A percentile compares a stretch with the other conserved stretches of the same genome.
phyloP scores from a whole-genome alignment of 2,888 invertebrate genomes.

The Sinodicranocentrus sp. region DNA sequence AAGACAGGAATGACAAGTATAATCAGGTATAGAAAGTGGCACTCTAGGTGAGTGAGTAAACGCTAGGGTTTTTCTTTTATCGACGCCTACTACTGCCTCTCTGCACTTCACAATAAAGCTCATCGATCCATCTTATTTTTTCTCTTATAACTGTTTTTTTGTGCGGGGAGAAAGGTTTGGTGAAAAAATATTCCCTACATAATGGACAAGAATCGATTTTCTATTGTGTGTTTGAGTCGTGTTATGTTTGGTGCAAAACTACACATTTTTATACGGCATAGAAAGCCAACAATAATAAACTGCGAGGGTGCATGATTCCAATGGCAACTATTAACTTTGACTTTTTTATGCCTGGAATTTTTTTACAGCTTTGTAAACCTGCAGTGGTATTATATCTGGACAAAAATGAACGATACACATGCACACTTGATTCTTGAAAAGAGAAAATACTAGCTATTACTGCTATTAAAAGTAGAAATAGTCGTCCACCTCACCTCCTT shows the following conservation, averaged over 20 bases:
- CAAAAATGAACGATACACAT: too few species aligned
- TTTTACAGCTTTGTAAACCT: too few species aligned
- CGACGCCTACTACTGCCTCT: conserved; percentile 38
- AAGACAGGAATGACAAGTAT: conserved; percentile 59
- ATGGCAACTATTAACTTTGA: too few species aligned
- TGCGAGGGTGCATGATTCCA: too few species aligned
- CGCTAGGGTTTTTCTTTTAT: conserved; percentile 30
- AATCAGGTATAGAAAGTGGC: conserved; percentile 58
- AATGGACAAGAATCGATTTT: conserved; percentile 71
- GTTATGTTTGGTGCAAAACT: background rate
- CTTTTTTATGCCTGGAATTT: too few species aligned
- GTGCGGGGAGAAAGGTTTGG: conserved; percentile 36
- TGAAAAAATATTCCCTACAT: conserved; percentile 71
- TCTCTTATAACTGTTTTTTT: conserved; percentile 29
- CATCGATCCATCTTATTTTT: conserved; percentile 34
- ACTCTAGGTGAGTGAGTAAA: conserved; percentile 52
- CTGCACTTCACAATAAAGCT: conserved; percentile 18
- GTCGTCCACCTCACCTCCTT: too few species aligned
- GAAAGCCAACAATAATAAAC: too few species aligned
- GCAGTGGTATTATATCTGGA: too few species aligned
- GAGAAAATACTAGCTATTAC: too few species aligned
- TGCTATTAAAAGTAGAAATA: too few species aligned
- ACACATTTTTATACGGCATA: background rate
- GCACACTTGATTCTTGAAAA: too few species aligned
- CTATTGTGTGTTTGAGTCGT: conserved; percentile 24